Evolutionary conservation across 92 coral and sea anemone species (phyloP), one percentile per base, ranked within the genome.

Genomic region (Epizoanthus illoricatus): DNA sequence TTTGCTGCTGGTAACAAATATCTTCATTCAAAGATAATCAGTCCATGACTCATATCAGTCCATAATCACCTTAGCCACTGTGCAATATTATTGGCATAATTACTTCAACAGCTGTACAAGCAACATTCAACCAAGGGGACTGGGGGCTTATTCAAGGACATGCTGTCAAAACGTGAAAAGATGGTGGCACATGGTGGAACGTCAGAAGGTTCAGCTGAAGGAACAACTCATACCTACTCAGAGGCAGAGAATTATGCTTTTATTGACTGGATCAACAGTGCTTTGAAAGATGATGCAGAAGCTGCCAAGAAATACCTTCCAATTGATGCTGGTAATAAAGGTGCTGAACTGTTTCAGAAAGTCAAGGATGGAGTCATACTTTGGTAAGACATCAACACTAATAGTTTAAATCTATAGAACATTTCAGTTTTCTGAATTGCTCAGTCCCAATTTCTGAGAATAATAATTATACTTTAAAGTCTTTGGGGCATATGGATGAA

Each of bases 181-280:
- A 81, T 91, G 3, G 91, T 89, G 24, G 88, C 84, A 24, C 90
- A 91, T 42, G 98, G 98, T 16, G 98, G 98, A 1, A 91, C 90
- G 6, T 96, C 98, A 1, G 91, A 89, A 68, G 88, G 93, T 39
- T 93, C 99, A 0, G 96, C 98, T 9, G 96, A 93, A 52, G 98
- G 98, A 59, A 96, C 98, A 33, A 96, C 92, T 8, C 98, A 96
- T 75, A 84, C 91, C 0, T 90, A 80, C 42, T 87, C 98, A 0
- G 97, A 96, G 62, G 93, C 92, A 3, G 99, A 96, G 63, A 88
- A 86, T 41, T 90, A 87, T n/a, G 99, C 99, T 28, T 96, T 96
- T 82, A 92, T 90, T 41, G 98, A 96, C 73, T 96, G 99, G 99
- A 91, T 96, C 18, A 96, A 93, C 86, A 91, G 93, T 52, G 90